Evolutionary conservation across 2,888 invertebrate genomes (phyloP).

Genomic region (Deilephila porcellus): DNA sequence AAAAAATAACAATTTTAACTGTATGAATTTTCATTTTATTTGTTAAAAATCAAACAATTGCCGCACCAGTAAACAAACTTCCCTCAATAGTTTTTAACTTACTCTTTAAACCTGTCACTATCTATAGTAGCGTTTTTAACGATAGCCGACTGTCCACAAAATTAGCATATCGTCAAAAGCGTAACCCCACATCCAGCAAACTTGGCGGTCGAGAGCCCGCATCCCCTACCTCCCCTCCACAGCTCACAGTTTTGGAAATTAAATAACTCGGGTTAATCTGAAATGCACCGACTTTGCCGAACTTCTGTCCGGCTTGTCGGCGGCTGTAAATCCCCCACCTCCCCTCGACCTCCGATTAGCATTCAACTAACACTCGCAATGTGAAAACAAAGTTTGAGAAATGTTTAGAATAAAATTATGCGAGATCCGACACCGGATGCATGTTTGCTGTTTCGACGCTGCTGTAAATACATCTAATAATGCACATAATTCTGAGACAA

Average conservation of each 20-base stretch:
- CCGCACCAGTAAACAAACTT: too few species aligned
- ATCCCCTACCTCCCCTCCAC: neutral
- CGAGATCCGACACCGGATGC: neutral
- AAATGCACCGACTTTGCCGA: constrained; percentile 41
- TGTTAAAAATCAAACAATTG: too few species aligned
- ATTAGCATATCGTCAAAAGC: neutral
- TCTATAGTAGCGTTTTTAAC: neutral
- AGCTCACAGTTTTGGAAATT: neutral
- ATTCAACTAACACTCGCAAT: constrained; percentile 23
- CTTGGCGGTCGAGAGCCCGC: neutral
- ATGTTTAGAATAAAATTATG: constrained; percentile 21
- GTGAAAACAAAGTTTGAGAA: constrained; percentile 17
- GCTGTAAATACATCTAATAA: neutral
- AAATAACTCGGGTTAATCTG: constrained; percentile 37
- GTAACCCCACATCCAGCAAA: neutral
- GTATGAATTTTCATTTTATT: too few species aligned
- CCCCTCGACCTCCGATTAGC: constrained; percentile 14
- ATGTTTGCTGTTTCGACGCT: constrained; percentile 2
- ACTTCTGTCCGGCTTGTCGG: constrained; percentile 24
- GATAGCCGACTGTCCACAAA: neutral
- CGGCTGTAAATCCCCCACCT: constrained; percentile 15
- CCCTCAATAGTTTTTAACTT: neutral
- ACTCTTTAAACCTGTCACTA: neutral
- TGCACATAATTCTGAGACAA: too few species aligned
- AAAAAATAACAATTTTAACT: too few species aligned